These are phyloP conservation scores for Dicaeum eximium DNA, from an alignment of 2,113 vertebrate genomes.

Conservation along the genomic window DNA sequence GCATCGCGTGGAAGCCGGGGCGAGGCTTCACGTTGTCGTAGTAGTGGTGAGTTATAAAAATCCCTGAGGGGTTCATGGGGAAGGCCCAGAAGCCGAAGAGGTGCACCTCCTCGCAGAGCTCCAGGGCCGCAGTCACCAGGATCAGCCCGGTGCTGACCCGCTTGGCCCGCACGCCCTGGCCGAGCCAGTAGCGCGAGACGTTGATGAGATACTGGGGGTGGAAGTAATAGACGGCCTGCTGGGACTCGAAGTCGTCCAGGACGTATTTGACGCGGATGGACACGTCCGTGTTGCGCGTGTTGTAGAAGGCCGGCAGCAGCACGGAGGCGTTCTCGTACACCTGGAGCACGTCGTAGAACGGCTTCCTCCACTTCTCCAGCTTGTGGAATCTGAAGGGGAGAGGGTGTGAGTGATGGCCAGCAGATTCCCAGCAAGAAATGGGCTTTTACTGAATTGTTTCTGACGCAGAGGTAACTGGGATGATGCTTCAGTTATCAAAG, in stretches of 20 bases:
- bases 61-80: constrained; percentile 93
- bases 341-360: constrained; percentile 89
- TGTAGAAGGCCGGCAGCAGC: constrained; percentile 96
- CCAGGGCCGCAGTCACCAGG: constrained; percentile 91
- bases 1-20: constrained; percentile 97
- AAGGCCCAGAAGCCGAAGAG: constrained; percentile 98
- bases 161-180: constrained; percentile 90
- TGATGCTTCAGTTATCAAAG: background rate
- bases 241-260: constrained; percentile 91
- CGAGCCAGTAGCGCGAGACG: constrained; percentile 93
- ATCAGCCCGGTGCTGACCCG: constrained; percentile 94
- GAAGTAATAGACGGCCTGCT: constrained; percentile 90
- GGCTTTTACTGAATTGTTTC: background rate
- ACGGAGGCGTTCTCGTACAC: constrained; percentile 92
- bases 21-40: constrained; percentile 99
- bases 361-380: constrained; percentile 95
- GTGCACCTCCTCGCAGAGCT: constrained; percentile 95
- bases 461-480: background rate
- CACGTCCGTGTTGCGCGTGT: constrained; percentile 93
- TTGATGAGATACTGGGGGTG: constrained; percentile 95
- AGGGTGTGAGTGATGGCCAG: fast-evolving
- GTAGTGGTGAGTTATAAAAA: constrained; percentile 96
- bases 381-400: constrained; percentile 84
- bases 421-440: fast-evolving
- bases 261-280: constrained; percentile 95